Evolutionary conservation across 2,888 invertebrate species (phyloP), one percentile per base, ranked within the genome.

Genomic region (Sphinx pinastri): DNA sequence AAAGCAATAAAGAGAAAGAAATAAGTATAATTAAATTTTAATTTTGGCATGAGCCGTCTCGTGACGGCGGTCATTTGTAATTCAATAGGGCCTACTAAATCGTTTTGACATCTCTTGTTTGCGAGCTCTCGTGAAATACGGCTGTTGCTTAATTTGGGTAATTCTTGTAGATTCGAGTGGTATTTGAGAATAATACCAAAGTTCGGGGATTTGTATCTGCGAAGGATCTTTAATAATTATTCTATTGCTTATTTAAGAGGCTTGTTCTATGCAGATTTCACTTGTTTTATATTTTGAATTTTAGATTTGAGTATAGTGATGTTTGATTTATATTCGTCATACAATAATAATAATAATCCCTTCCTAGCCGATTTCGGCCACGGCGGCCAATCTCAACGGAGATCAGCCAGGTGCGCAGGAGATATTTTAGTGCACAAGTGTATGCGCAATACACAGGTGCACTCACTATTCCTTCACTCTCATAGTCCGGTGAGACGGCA

Each of bases 31-130:
- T 16, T 47, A 63, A 63, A 63, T 63, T 63, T 63, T 19, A 63
- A 63, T 63, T 60, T 63, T 13, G 19, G 2, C 16, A 13, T 47
- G 16, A 63, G 16, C 49, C 47, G 11, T 12, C 47, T 16, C 13
- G 0, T 49, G 49, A 49, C 49, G n/a, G 60, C n/a, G 47, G 13
- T 49, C 52, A 69, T 69, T 69, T 69, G 63, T 45, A 55, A 63
- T 69, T 69, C 69, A 60, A 69, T 63, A 38, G 45, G 45, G 38
- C 54, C n/a, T 68, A 19, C 19, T 55, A 63, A 52, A 69, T 69
- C 45, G 69, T 60, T 60, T 69, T 54, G 54, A 54, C 63, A 63
- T 54, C 60, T 54, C 19, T 54, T 63, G 45, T 63, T 63, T 52
- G 13, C 45, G 54, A 63, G 52, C n/a, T 60, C 69, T 47, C 38